These are phyloP conservation scores for Drepana arcuata DNA, from an alignment of 1,140 invertebrate species.

Conservation along the genomic window DNA sequence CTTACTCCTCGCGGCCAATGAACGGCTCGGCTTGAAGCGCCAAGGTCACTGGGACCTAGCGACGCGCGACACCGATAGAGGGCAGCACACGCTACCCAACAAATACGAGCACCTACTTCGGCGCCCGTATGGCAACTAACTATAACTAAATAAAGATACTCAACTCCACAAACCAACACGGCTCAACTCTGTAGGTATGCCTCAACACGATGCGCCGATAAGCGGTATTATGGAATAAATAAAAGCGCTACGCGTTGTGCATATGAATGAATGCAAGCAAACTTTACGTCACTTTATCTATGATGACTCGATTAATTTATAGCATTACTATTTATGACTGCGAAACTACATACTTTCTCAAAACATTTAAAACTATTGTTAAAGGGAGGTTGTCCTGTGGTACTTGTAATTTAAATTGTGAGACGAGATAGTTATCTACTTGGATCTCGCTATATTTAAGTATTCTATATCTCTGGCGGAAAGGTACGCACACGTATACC, in stretches of 20 bases:
- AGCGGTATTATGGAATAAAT: constrained; percentile 64
- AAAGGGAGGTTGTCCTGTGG: too few species aligned
- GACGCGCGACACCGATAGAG: constrained; percentile 33
- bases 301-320: too few species aligned
- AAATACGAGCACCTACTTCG: constrained; percentile 40
- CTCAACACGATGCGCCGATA: constrained; percentile 55
- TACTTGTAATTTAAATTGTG: too few species aligned
- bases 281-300: constrained; percentile 22
- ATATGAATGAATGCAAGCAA: constrained; percentile 47
- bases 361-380: too few species aligned
- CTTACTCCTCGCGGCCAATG: constrained; percentile 55
- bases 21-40: constrained; percentile 44
- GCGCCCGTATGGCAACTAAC: constrained; percentile 64
- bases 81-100: constrained; percentile 27
- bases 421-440: too few species aligned
- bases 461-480: too few species aligned
- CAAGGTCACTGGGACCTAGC: constrained; percentile 52
- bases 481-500: too few species aligned
- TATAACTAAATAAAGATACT: constrained; percentile 25
- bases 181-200: constrained; percentile 24
- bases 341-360: too few species aligned
- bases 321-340: too few species aligned
- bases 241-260: constrained; percentile 52
- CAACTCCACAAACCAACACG: too few species aligned
- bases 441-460: too few species aligned